Percentiles rank a stretch among this genome's conserved stretches.
These are phyloP conservation scores for Felis catus DNA, from an alignment of 2,113 vertebrate species.

Conservation along the genomic window F.catus_Fca126_mat1.0 CM031428.1:62492501-62493000, in stretches of 20 bases:
- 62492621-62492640: neutral
- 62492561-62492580: neutral
- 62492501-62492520: neutral
- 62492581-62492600: neutral
- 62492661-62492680: neutral
- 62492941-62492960: neutral
- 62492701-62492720: neutral
- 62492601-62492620: neutral
- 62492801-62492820: neutral
- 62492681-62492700: neutral
- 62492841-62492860: neutral
- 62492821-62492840: neutral
- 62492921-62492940: neutral
- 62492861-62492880: neutral
- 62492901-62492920: neutral
- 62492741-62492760: neutral
- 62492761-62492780: neutral
- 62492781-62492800: neutral
- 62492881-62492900: neutral
- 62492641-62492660: neutral
- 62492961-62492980: neutral
- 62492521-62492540: neutral
- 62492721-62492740: neutral
- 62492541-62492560: neutral
- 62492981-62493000: neutral